A percentile compares a stretch with the other conserved stretches of the same genome.
Evolutionary conservation across 2,888 invertebrate species (phyloP).

Genomic region (Blastobasis adustella): DNA sequence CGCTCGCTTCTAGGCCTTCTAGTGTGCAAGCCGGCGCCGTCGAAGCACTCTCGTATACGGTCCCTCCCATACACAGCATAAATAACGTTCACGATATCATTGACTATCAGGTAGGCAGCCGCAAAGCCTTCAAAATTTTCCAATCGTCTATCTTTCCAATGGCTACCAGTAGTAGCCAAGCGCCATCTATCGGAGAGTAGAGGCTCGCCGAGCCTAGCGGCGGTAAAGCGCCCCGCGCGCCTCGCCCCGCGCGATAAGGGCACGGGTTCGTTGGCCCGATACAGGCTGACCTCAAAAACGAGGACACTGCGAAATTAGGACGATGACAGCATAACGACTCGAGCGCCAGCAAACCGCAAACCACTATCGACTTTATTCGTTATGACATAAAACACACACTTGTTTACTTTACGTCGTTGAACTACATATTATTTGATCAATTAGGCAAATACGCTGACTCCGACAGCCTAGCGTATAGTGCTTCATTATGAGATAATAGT

Average conservation of each 20-base stretch:
- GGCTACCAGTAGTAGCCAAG: constrained; percentile 4
- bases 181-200: constrained; percentile 63
- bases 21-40: too few relatives aligned
- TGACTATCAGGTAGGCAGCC: too few relatives aligned
- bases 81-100: too few relatives aligned
- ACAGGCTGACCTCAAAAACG: constrained; percentile 82
- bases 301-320: constrained; percentile 80
- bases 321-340: constrained; percentile 72
- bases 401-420: constrained; percentile 27
- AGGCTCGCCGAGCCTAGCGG: constrained; percentile 27
- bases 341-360: constrained; percentile 44
- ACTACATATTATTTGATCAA: constrained; percentile 73
- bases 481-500: constrained; percentile 31
- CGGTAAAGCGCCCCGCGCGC: constrained; percentile 30
- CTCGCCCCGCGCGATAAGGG: constrained; percentile 65
- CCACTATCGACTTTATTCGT: constrained; percentile 37
- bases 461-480: constrained; percentile 59
- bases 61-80: too few relatives aligned
- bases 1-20: constrained; percentile 9
- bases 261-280: constrained; percentile 74
- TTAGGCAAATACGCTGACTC: constrained; percentile 74
- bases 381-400: constrained; percentile 27
- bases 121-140: neutral
- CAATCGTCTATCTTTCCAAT: too few relatives aligned
- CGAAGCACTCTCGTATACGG: too few relatives aligned